A percentile compares a stretch with the other conserved stretches of the same genome.
Conservation (phyloP, 2,113 vertebrate species). For the Sander vitreus region DNA sequence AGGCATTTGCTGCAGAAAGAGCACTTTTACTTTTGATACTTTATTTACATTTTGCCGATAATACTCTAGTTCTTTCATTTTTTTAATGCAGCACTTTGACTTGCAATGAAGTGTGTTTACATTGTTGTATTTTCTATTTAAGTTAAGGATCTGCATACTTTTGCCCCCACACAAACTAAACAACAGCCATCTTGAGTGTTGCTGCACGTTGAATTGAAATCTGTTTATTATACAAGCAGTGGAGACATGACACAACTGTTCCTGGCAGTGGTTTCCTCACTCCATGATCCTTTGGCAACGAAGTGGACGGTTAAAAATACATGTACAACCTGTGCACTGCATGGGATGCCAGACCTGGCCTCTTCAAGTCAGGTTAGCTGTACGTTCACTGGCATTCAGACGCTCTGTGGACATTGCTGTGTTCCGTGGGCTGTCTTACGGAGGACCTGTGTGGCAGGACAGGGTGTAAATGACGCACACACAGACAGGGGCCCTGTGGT, state of each 20-base stretch:
- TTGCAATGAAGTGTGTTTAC: not conserved
- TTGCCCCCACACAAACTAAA: not conserved
- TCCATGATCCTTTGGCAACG: slow-evolving; percentile 61
- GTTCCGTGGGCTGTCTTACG: slow-evolving; percentile 47
- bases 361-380: slow-evolving; percentile 44
- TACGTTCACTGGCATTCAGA: slow-evolving; percentile 63
- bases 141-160: not conserved
- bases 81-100: not conserved
- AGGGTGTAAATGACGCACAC: slow-evolving; percentile 89
- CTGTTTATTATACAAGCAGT: slow-evolving; percentile 59
- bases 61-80: not conserved
- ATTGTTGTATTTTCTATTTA: not conserved
- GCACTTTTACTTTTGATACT: not conserved
- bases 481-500: slow-evolving; percentile 76
- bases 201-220: slow-evolving; percentile 27
- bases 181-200: not conserved
- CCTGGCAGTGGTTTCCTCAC: slow-evolving; percentile 65
- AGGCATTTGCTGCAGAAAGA: not conserved
- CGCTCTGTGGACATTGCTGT: slow-evolving; percentile 70
- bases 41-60: not conserved
- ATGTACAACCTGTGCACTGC: slow-evolving; percentile 55
- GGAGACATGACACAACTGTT: slow-evolving; percentile 74
- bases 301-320: slow-evolving; percentile 77
- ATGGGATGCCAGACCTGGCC: slow-evolving; percentile 56
- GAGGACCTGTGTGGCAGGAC: slow-evolving; percentile 69